phyloP scores from a whole-genome alignment of 1,140 invertebrate genomes.

The Aleiodes sp. region DNA sequence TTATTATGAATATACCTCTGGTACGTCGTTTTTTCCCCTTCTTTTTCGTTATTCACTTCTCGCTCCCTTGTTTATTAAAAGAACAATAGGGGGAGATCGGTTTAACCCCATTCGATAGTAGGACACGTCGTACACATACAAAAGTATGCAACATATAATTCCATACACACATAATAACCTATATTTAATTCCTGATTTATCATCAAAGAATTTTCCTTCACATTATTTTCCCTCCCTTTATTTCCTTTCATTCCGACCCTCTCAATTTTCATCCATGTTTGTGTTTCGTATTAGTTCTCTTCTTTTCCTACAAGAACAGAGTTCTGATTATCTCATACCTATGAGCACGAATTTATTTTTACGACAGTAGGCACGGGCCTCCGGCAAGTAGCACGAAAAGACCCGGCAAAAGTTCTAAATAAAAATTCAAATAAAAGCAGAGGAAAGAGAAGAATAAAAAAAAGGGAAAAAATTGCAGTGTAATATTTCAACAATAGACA shows the following conservation, averaged over 20 bases:
- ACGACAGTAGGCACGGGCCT: background rate
- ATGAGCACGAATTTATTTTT: background rate
- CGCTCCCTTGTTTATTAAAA: conserved; percentile 39
- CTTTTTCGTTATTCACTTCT: background rate
- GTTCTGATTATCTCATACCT: background rate
- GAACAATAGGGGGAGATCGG: conserved; percentile 37
- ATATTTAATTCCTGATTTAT: conserved; percentile 6
- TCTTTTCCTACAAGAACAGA: too few species aligned
- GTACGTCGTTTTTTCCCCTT: background rate
- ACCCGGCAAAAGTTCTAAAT: background rate
- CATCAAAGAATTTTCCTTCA: background rate
- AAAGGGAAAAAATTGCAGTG: too few species aligned
- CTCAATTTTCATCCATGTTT: too few species aligned
- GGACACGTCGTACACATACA: background rate
- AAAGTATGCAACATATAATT: conserved; percentile 9
- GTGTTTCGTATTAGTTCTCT: too few species aligned
- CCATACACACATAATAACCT: background rate
- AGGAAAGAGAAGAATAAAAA: background rate
- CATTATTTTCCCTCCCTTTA: too few species aligned
- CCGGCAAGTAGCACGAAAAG: background rate
- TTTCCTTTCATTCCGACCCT: too few species aligned
- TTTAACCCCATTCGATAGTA: conserved; percentile 36
- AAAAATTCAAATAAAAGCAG: background rate
- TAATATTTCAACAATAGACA: too few species aligned
- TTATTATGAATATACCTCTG: conserved; percentile 3